phyloP scores from a whole-genome alignment of 1,140 invertebrate genomes.

The Amyelois transitella region DNA sequence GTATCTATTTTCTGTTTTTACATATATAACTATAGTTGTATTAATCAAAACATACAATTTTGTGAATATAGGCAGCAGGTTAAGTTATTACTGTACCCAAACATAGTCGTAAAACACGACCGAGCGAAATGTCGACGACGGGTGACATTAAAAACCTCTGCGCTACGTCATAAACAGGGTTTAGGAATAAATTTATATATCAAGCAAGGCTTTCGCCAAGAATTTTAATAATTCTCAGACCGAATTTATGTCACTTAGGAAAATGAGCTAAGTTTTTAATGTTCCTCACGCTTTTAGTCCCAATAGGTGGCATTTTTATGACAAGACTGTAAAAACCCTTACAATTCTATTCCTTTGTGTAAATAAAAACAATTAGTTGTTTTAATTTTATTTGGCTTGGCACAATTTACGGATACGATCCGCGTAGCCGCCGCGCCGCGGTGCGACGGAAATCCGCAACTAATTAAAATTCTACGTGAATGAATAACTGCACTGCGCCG shows the following conservation, averaged over 20 bases:
- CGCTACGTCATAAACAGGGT: not conserved
- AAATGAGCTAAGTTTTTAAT: not conserved
- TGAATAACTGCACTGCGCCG: constrained; percentile 52
- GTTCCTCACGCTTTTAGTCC: not conserved
- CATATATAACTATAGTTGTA: too few species aligned
- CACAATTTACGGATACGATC: constrained; percentile 27
- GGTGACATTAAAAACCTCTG: constrained; percentile 4
- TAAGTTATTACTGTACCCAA: not conserved
- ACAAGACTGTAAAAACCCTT: not conserved
- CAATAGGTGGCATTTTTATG: not conserved
- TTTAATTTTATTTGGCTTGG: not conserved
- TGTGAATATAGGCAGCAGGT: not conserved
- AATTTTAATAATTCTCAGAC: not conserved
- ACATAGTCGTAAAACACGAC: constrained; percentile 1
- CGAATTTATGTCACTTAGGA: not conserved
- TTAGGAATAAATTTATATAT: not conserved
- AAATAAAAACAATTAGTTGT: too few species aligned
- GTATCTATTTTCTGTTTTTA: too few species aligned
- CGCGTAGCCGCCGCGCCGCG: constrained; percentile 21
- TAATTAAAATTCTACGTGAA: constrained; percentile 67
- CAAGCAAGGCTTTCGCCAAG: not conserved
- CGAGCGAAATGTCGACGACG: not conserved
- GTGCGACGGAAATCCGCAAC: constrained; percentile 52
- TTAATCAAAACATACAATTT: too few species aligned
- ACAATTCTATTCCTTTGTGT: too few species aligned